Evolutionary conservation across 1,140 invertebrate genomes (phyloP), one percentile per base, ranked within the genome.

Genomic region (Laupala kohalensis): DNA sequence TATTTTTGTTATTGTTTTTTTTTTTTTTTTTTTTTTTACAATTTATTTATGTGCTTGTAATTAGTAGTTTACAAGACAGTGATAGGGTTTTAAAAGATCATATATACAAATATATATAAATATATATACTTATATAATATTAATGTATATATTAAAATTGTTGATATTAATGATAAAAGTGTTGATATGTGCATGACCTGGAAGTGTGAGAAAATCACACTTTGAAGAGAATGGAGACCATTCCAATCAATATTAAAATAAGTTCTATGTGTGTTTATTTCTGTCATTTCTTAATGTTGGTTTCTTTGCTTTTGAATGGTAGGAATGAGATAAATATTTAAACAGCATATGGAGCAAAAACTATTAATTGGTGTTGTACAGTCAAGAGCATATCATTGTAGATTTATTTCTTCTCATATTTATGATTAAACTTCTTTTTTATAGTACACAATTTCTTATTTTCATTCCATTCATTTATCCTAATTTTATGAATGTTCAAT

Each of bases 1-100:
- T 68, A 68, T 68, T 68, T 68, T 68, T 68, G 28, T 68, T 68
- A 68, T 37, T 68, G 27, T 29, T 68, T 68, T 68, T 68, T 68
- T 68, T 27, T 23, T 68, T 27, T 30, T 68, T 68, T n/a, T 68
- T 29, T 68, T 68, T 23, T n/a, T 68, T 68, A 23, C 27, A 24
- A 29, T 25, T 68, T 29, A 28, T 28, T 68, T 29, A 9, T 29
- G n/a, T n/a, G 27, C 25, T 68, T 68, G 29, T 29, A 68, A 68
- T 25, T 68, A 30, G 29, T 68, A 53, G 37, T 2, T 53, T 53
- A 53, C 37, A 53, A 53, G 37, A 53, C 37, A 53, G 37, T 53
- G 37, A 53, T 53, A 53, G 37, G 37, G 19, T 53, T 53, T 53
- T 53, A 53, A 53, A 53, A 53, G 67, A 29, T 29, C 67, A 27